Percentiles rank a stretch among this genome's conserved stretches.
Conservation (phyloP, 2,888 invertebrate genomes). For the Aelia acuminata region DNA sequence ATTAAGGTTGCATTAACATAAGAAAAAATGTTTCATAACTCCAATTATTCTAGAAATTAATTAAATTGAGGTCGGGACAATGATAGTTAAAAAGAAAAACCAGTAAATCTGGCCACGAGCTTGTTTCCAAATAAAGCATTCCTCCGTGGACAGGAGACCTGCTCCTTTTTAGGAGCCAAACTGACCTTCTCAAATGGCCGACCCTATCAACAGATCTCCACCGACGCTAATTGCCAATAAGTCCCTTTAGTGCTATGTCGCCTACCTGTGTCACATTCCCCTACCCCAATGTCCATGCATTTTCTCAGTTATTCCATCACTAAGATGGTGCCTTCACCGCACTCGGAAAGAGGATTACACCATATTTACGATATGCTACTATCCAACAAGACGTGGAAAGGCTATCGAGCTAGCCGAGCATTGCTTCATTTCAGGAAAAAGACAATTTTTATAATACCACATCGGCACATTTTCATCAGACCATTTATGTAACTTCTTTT, state of each 20-base stretch:
- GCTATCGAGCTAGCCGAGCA: too few relatives aligned
- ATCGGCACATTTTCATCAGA: too few relatives aligned
- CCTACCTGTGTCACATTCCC: not conserved
- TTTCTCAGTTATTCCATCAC: not conserved
- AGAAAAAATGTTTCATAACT: slow-evolving; percentile 6
- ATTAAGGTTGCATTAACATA: slow-evolving; percentile 24
- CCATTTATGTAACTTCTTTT: too few relatives aligned
- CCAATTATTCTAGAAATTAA: slow-evolving; percentile 55
- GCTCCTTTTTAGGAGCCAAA: slow-evolving; percentile 4
- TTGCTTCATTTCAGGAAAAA: not conserved
- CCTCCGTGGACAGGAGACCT: slow-evolving; percentile 22
- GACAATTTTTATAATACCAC: too few relatives aligned
- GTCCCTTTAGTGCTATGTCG: not conserved
- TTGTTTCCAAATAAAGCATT: slow-evolving; percentile 53
- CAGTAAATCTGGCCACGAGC: slow-evolving; percentile 41
- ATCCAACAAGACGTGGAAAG: not conserved
- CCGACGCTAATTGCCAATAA: not conserved
- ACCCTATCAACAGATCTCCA: slow-evolving; percentile 14
- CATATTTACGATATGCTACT: not conserved
- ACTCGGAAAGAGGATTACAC: not conserved
- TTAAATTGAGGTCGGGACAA: slow-evolving; percentile 54
- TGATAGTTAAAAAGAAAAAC: slow-evolving; percentile 53
- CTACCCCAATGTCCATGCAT: not conserved
- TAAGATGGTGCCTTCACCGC: not conserved
- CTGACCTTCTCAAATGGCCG: not conserved